Conservation (phyloP, 2,113 vertebrate genomes). For the Nothobranchius furzeri region DNA sequence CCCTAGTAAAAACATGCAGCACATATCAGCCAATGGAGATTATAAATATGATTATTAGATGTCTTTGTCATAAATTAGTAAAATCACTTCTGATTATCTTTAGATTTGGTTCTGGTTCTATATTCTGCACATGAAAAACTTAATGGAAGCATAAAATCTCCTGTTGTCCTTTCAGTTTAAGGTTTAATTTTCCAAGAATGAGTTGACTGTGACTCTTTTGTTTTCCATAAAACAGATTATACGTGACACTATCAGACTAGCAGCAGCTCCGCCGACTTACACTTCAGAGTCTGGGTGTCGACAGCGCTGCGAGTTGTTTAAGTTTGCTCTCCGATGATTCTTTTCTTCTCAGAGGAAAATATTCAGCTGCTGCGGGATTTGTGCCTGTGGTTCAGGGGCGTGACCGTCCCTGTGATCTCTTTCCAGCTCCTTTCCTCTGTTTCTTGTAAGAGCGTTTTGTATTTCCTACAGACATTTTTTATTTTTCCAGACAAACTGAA, state of each 20-base stretch:
- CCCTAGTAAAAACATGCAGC: neutral
- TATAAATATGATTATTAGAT: no score
- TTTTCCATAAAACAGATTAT: neutral
- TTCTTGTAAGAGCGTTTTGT: slow-evolving; percentile 21
- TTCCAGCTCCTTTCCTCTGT: slow-evolving; percentile 30
- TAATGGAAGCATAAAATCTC: neutral
- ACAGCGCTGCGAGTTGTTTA: slow-evolving; percentile 28
- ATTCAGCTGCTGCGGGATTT: slow-evolving; percentile 50
- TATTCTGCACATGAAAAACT: no score
- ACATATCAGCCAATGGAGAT: neutral
- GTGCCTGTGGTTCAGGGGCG: slow-evolving; percentile 29
- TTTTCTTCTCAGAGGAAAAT: slow-evolving; percentile 30
- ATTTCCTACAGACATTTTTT: slow-evolving; percentile 29
- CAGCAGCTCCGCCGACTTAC: neutral
- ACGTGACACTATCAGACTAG: neutral
- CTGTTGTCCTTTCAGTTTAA: neutral
- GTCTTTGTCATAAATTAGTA: no score
- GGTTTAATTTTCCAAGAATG: neutral
- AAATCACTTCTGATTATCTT: no score
- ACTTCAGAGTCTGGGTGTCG: slow-evolving; percentile 38
- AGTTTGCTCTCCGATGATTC: slow-evolving; percentile 16
- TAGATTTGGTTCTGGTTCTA: no score
- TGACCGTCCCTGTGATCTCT: slow-evolving; percentile 42
- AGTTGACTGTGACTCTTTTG: neutral
- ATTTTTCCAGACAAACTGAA: slow-evolving; percentile 2